Evolutionary conservation across 2,888 invertebrate genomes (phyloP), one percentile per base, ranked within the genome.

Genomic region (Epirrita christyi): DNA sequence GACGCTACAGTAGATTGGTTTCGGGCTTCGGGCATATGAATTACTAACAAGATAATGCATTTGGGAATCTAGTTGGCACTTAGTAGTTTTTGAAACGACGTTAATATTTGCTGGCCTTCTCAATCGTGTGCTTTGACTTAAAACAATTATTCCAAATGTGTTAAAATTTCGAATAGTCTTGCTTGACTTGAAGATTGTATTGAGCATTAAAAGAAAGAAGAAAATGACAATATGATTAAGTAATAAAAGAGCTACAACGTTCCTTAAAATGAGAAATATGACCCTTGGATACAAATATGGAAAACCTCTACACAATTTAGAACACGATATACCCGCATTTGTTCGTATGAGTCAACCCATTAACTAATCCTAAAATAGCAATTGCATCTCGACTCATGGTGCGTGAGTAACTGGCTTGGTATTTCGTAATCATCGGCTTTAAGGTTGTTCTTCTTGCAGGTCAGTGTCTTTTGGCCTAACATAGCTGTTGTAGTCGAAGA

Each of bases 331-430:
- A 40, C 40, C 48, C 52, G 36, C 56, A 54, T 56, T 56, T 55
- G 47, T 49, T 37, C 32, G 28, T 37, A 49, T 61, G 61, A 55
- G 59, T 75, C 71, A 76, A 50, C 60, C 57, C 64, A 64, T 64
- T 61, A 64, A 34, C 60, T 71, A 59, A 57, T 72, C 71, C 75
- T 71, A 70, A 78, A 80, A 80, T 80, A 78, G 74, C 72, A 75
- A 75, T 73, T 73, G 69, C 67, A 65, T 59, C 61, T 60, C 59
- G 46, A 43, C 46, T 50, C 49, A 41, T 41, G 46, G 48, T 41
- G 59, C 59, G 70, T 79, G 78, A 80, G 68, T 75, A 76, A 76
- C 63, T 48, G 55, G 50, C 47, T 58, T 54, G 72, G 73, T 64
- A 78, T 78, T 68, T 62, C 53, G 55, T 64, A 62, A 67, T 64